phyloP scores from a whole-genome alignment of 2,888 invertebrate species.

The Ceraclea dissimilis region DNA sequence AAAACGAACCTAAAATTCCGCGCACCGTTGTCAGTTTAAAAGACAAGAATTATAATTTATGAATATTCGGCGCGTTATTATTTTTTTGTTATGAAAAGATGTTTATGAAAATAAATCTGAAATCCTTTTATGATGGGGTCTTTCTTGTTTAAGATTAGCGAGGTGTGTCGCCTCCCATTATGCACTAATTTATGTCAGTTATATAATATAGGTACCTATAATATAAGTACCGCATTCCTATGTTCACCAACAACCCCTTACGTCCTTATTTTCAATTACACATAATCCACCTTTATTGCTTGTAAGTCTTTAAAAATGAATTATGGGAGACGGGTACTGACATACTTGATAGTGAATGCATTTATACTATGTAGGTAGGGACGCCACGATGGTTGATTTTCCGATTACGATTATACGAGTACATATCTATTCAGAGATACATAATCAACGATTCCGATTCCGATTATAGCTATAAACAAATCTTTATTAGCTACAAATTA shows the following conservation, averaged over 20 bases:
- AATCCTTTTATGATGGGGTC: conserved; percentile 12
- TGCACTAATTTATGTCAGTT: conserved; percentile 25
- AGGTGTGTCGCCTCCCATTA: conserved; percentile 26
- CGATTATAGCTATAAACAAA: too few species aligned
- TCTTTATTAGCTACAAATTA: too few species aligned
- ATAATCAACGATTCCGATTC: too few species aligned
- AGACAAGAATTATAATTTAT: conserved; percentile 22
- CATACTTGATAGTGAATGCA: too few species aligned
- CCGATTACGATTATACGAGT: too few species aligned
- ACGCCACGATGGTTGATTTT: too few species aligned
- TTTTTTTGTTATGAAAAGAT: conserved; percentile 21
- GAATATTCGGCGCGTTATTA: conserved; percentile 20
- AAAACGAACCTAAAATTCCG: not conserved
- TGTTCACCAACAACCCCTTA: conserved; percentile 18
- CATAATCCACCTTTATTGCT: conserved; percentile 27
- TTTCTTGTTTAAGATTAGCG: conserved; percentile 25
- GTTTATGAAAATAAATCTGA: conserved; percentile 27
- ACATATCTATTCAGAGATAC: too few species aligned
- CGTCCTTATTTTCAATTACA: conserved; percentile 26
- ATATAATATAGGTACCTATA: too few species aligned
- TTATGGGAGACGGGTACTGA: conserved; percentile 22
- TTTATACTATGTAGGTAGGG: too few species aligned
- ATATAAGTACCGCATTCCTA: conserved; percentile 16
- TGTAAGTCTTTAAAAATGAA: conserved; percentile 26
- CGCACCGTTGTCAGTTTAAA: not conserved